Percentiles rank a stretch among this genome's conserved stretches.
These are phyloP conservation scores for Sinohyriopsis cumingii DNA, from an alignment of 2,888 invertebrate genomes.

Conservation along the genomic window DNA sequence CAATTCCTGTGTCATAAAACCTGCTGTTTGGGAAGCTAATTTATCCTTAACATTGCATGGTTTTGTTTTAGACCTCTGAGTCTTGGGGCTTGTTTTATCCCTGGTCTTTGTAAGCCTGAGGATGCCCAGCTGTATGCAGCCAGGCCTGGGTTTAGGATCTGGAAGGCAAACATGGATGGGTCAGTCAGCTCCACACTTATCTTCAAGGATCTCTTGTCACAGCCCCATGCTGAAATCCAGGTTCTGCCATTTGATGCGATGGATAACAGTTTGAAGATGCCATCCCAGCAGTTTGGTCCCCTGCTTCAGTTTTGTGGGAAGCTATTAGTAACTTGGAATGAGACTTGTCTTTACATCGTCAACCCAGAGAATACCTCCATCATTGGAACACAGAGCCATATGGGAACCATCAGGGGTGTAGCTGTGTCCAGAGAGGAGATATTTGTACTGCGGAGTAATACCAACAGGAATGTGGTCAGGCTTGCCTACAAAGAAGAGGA, in stretches of 20 bases:
- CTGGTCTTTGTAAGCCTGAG: constrained; percentile 75
- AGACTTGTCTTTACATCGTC: constrained; percentile 81
- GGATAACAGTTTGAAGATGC: constrained; percentile 11
- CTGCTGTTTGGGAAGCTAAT: too few relatives aligned
- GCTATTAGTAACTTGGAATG: constrained; percentile 83
- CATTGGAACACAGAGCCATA: constrained; percentile 79
- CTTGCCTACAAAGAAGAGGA: constrained; percentile 83
- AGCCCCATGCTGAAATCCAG: constrained; percentile 43
- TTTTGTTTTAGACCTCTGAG: constrained; percentile 75
- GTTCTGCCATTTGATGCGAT: constrained; percentile 55
- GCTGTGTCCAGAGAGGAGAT: constrained; percentile 75
- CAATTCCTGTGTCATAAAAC: too few relatives aligned
- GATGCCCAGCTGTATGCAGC: constrained; percentile 81
- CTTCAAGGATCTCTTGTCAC: constrained; percentile 78
- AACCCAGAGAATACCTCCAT: constrained; percentile 81
- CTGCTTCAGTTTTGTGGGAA: constrained; percentile 81
- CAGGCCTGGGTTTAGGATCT: constrained; percentile 87
- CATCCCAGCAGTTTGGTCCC: constrained; percentile 77
- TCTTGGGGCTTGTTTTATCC: constrained; percentile 78
- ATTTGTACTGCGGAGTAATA: constrained; percentile 78
- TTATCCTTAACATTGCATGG: too few relatives aligned
- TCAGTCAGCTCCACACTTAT: constrained; percentile 88
- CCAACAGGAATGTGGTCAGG: constrained; percentile 81
- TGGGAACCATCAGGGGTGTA: constrained; percentile 69
- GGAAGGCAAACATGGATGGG: constrained; percentile 85